Conservation (phyloP, 2,888 invertebrate genomes). For the Drosophila mercatorum region DNA sequence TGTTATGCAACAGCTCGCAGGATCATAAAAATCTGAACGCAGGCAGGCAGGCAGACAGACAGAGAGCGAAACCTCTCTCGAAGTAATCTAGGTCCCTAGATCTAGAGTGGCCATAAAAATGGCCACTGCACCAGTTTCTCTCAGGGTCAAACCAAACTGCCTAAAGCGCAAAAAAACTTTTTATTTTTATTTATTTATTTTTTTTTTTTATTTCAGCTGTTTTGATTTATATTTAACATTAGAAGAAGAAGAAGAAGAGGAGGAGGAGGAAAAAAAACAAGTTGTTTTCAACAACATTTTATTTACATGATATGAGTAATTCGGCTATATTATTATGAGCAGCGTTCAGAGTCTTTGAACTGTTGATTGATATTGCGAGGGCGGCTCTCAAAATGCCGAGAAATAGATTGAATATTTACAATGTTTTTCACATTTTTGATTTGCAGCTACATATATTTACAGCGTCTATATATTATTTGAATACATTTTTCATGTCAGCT, state of each 20-base stretch:
- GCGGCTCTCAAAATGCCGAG: slow-evolving; percentile 12
- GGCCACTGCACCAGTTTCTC: slow-evolving; percentile 47
- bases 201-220: slow-evolving; percentile 14
- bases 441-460: background rate
- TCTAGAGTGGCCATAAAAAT: slow-evolving; percentile 63
- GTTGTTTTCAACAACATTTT: slow-evolving; percentile 24
- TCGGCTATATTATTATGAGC: slow-evolving; percentile 21
- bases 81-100: slow-evolving; percentile 45
- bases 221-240: slow-evolving; percentile 18
- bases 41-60: background rate
- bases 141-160: slow-evolving; percentile 27
- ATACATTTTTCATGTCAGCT: background rate
- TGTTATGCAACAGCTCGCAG: slow-evolving; percentile 71
- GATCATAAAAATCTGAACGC: slow-evolving; percentile 53
- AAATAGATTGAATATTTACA: background rate
- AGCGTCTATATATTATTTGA: background rate
- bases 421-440: slow-evolving; percentile 1
- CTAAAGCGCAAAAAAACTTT: slow-evolving; percentile 14
- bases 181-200: slow-evolving; percentile 20
- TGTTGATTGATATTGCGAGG: slow-evolving; percentile 44
- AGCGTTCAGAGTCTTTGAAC: slow-evolving; percentile 1
- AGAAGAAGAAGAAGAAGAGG: background rate
- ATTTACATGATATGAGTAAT: slow-evolving; percentile 39
- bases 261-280: background rate
- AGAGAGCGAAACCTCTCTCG: slow-evolving; percentile 1